A percentile compares a stretch with the other conserved stretches of the same genome.
phyloP scores from a whole-genome alignment of 2,113 vertebrate genomes.

The Eurystomus gularis region DNA sequence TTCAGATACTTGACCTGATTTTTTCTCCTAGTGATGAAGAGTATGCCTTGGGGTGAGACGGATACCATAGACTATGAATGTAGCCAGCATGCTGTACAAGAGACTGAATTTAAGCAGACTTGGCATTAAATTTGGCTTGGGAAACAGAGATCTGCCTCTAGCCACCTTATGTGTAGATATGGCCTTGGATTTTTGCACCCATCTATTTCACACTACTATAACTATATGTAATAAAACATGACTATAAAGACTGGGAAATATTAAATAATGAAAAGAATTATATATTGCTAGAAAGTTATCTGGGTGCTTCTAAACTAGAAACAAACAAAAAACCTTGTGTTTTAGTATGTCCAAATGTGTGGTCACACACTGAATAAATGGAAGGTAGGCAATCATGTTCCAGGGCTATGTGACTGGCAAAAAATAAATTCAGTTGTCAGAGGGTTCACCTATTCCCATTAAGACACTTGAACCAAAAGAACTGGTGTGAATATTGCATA shows the following conservation, averaged over 20 bases:
- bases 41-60: neutral
- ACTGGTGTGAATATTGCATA: neutral
- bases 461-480: neutral
- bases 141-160: neutral
- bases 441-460: neutral
- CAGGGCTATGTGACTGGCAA: neutral
- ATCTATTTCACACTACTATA: neutral
- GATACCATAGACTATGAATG: neutral
- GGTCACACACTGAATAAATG: neutral
- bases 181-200: neutral
- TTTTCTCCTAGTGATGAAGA: neutral
- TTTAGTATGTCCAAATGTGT: neutral
- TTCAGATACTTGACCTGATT: neutral
- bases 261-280: neutral
- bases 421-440: neutral
- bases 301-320: neutral
- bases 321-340: neutral
- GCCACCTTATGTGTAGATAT: rapidly evolving
- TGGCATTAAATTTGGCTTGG: neutral
- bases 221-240: neutral
- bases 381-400: neutral
- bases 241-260: neutral
- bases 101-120: neutral
- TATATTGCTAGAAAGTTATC: neutral
- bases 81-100: neutral